phyloP scores from a whole-genome alignment of 1,140 invertebrate species.

The Vanessa tameamea region DNA sequence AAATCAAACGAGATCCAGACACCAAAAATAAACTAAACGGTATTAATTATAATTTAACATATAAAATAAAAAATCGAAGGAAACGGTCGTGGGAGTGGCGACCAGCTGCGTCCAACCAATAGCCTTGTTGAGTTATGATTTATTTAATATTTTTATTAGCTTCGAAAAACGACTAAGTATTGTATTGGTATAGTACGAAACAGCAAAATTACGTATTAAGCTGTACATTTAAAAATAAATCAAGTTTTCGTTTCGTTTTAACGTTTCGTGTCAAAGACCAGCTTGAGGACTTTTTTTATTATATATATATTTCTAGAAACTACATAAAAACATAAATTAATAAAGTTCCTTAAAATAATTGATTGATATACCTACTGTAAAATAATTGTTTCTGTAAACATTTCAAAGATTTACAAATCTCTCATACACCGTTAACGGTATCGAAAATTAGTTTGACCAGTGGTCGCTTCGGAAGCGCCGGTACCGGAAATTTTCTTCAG shows the following conservation, averaged over 20 bases:
- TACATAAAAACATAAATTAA: too few relatives aligned
- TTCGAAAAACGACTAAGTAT: not conserved
- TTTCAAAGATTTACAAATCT: too few relatives aligned
- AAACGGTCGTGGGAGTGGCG: slow-evolving; percentile 8
- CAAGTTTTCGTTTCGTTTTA: too few relatives aligned
- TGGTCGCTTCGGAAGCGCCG: too few relatives aligned
- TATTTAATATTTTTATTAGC: slow-evolving; percentile 12
- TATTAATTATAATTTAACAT: not conserved
- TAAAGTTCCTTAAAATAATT: not conserved
- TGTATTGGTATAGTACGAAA: not conserved
- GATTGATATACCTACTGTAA: too few relatives aligned
- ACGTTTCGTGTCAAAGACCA: not conserved
- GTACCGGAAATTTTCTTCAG: too few relatives aligned
- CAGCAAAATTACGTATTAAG: slow-evolving; percentile 1
- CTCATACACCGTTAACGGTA: too few relatives aligned
- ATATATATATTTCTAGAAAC: too few relatives aligned
- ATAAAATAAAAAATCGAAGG: not conserved
- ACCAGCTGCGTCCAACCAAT: not conserved
- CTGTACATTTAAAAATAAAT: not conserved
- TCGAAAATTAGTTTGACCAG: too few relatives aligned
- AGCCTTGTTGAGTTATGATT: not conserved
- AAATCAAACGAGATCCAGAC: not conserved
- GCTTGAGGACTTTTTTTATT: not conserved
- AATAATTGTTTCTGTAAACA: not conserved
- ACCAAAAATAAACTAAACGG: not conserved